These are phyloP conservation scores for Xestia ashworthii DNA, from an alignment of 2,888 invertebrate species.

Conservation along the genomic window DNA sequence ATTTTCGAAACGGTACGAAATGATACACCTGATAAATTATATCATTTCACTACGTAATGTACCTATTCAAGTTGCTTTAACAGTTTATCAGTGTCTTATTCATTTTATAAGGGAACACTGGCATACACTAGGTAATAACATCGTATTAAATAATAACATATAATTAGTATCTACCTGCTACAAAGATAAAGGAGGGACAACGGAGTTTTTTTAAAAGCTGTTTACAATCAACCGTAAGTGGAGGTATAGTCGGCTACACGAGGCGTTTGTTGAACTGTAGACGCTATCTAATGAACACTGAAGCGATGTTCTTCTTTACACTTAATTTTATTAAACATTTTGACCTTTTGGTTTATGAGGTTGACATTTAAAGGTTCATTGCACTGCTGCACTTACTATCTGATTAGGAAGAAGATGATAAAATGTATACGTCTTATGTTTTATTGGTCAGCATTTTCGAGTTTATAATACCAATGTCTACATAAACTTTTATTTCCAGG, in stretches of 20 bases:
- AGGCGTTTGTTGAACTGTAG: slow-evolving; percentile 60
- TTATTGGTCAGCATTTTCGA: neutral
- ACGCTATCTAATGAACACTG: slow-evolving; percentile 47
- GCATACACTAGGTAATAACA: slow-evolving; percentile 85
- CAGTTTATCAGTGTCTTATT: slow-evolving; percentile 78
- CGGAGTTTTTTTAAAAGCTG: slow-evolving; percentile 88
- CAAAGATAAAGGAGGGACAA: slow-evolving; percentile 87
- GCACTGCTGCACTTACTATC: slow-evolving; percentile 1
- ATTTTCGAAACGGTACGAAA: slow-evolving; percentile 76
- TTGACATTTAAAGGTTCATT: slow-evolving; percentile 26
- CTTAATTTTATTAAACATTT: slow-evolving; percentile 3
- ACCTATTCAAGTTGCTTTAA: slow-evolving; percentile 75
- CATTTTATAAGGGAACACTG: slow-evolving; percentile 79
- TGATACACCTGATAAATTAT: slow-evolving; percentile 79
- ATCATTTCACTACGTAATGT: slow-evolving; percentile 72
- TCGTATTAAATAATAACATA: slow-evolving; percentile 89
- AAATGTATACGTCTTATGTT: neutral
- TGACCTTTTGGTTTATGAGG: slow-evolving; percentile 23
- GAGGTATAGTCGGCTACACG: slow-evolving; percentile 80
- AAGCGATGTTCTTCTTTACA: slow-evolving; percentile 6
- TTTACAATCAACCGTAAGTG: slow-evolving; percentile 87
- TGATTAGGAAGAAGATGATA: slow-evolving; percentile 6
- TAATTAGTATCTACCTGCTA: slow-evolving; percentile 88
- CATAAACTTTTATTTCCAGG: neutral
- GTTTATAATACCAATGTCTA: neutral